phyloP scores from a whole-genome alignment of 2,888 invertebrate species.

The Agriopis aurantiaria region DNA sequence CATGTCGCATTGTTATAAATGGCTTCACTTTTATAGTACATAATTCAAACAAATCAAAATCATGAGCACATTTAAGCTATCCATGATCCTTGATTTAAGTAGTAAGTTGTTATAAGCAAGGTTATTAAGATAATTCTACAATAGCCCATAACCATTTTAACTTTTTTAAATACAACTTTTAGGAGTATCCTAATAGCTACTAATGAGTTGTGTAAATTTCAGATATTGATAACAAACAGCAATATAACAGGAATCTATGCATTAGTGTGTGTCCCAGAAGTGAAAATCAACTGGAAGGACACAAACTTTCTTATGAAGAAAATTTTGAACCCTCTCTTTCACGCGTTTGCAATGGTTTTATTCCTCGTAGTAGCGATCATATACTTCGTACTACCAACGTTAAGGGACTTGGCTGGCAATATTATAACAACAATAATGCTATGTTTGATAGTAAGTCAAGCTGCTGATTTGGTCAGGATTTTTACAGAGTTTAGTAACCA shows the following conservation, averaged over 20 bases:
- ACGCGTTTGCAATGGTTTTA: conserved; percentile 90
- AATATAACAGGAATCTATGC: conserved; percentile 89
- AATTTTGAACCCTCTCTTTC: conserved; percentile 92
- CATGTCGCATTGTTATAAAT: no score
- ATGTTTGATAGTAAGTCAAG: conserved; percentile 92
- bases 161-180: no score
- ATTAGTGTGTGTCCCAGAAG: conserved; percentile 90
- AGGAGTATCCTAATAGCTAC: no score
- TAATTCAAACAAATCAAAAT: no score
- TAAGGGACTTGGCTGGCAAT: conserved; percentile 93
- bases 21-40: no score
- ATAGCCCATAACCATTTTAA: no score
- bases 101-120: no score
- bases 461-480: conserved; percentile 92
- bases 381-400: conserved; percentile 93
- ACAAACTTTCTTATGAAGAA: conserved; percentile 91
- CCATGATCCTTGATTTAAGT: no score
- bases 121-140: no score
- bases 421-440: conserved; percentile 93
- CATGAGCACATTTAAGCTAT: no score
- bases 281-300: conserved; percentile 90
- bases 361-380: conserved; percentile 91
- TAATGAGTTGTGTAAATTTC: conserved; percentile 52
- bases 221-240: conserved; percentile 82
- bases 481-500: conserved; percentile 93